These are phyloP conservation scores for Colistium nudipinnis DNA, from an alignment of 2,113 vertebrate genomes.

Conservation along the genomic window DNA sequence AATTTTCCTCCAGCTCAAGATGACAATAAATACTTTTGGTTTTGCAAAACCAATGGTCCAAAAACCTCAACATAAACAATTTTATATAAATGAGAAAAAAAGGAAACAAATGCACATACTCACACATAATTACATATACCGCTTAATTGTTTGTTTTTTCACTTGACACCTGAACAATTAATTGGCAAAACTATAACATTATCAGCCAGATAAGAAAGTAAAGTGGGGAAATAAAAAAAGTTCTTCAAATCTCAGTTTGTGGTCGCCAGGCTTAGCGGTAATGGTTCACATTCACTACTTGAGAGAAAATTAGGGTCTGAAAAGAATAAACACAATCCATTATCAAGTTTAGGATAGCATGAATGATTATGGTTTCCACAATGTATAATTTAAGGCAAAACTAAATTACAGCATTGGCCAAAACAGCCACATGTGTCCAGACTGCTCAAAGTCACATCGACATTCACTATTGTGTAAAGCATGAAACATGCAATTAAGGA, in stretches of 20 bases:
- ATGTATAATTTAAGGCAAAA: conserved; percentile 16
- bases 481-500: background rate
- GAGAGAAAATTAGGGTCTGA: no score
- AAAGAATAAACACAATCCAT: conserved; percentile 4
- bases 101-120: no score
- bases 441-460: conserved; percentile 5
- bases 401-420: conserved; percentile 15
- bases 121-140: background rate
- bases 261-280: no score
- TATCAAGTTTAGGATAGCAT: background rate
- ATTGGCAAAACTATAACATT: no score
- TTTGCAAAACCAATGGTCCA: background rate
- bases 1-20: background rate
- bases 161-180: background rate
- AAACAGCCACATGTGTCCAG: no score
- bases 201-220: no score
- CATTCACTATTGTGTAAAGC: background rate
- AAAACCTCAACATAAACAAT: background rate
- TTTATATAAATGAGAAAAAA: background rate
- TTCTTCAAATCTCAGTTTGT: no score
- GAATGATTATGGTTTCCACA: conserved; percentile 4
- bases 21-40: background rate
- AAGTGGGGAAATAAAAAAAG: no score
- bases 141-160: no score
- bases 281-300: no score